A percentile compares a stretch with the other conserved stretches of the same genome.
Evolutionary conservation across 2,888 invertebrate species (phyloP).

Genomic region (Drosophila phalerata): DNA sequence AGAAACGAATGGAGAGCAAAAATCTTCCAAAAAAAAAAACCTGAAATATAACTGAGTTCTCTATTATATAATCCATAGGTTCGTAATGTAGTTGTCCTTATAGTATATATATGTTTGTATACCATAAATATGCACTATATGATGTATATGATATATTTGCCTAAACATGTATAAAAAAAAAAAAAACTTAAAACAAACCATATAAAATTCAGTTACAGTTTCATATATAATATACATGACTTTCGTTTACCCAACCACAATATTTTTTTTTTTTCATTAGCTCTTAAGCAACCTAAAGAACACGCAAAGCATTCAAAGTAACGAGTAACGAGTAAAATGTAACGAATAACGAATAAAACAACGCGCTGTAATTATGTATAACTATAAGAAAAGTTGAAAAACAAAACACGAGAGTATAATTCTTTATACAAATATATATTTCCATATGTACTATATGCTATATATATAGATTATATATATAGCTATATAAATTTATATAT

Average conservation of each 20-base stretch:
- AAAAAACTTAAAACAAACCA: background rate
- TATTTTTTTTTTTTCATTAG: conserved; percentile 22
- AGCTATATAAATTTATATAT: conserved; percentile 11
- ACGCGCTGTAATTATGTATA: conserved; percentile 55
- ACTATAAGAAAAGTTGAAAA: conserved; percentile 21
- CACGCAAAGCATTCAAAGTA: conserved; percentile 34
- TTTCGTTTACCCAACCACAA: conserved; percentile 16
- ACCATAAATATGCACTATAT: conserved; percentile 22
- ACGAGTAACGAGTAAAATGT: conserved; percentile 19
- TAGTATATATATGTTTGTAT: conserved; percentile 22
- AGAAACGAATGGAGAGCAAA: conserved; percentile 32
- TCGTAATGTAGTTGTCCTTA: conserved; percentile 50
- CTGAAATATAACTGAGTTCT: conserved; percentile 55
- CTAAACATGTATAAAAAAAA: conserved; percentile 23
- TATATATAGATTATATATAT: conserved; percentile 11
- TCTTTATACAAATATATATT: conserved; percentile 19
- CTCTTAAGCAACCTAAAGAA: conserved; percentile 31
- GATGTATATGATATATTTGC: conserved; percentile 12
- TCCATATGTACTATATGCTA: conserved; percentile 15
- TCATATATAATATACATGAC: background rate
- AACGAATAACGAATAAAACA: conserved; percentile 12
- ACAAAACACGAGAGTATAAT: conserved; percentile 18
- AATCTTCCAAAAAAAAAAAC: conserved; percentile 48
- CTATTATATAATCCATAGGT: conserved; percentile 55
- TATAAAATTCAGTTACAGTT: too few species aligned